Base-by-base conservation (phyloP, 1,140 invertebrate species). In the Calosoma granatense region DNA sequence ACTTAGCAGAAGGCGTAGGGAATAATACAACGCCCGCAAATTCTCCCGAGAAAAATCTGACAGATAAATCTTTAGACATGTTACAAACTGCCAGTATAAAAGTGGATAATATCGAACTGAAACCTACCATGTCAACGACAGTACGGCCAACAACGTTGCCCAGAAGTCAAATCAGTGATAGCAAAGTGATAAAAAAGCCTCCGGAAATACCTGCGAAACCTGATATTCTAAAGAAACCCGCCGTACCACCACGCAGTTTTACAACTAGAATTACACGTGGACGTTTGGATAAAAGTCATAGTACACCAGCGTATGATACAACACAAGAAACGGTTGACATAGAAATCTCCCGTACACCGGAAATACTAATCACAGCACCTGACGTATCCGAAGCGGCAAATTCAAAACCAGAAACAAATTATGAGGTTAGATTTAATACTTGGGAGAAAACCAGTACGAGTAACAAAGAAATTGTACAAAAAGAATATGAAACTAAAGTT, bases 261-360 rank as follows among this genome's bases (percentile, higher is more conserved):
- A 64, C 62, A 11, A 66, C 58, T 19, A 66, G 73, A 65, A 60
- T 71, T 64, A 47, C 41, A 11, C 59, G 75, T 77, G 39, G 84
- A 75, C 77, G 75, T 60, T 70, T 88, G 39, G 86, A 89, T 70
- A 88, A 88, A 70, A 86, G 83, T 63, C 79, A 85, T 65, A 88
- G 85, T 59, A 87, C 85, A 2, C 86, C 86, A 0, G 83, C 84
- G 0, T 88, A 88, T 69, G 85, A 88, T 69, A 76, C 82, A 61
- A 77, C 75, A 1, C 74, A 76, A 12, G 64, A 64, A 21, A 56
- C 65, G 9, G 63, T 64, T 9, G 56, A 11, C 17, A 6, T 12
- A 47, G 17, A 12, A 12, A 9, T 52, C 60, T 39, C 55, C 54
- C 65, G 4, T 63, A 70, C 26, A 62, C 63, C 51, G 60, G 65